Evolutionary conservation across 2,888 invertebrate genomes (phyloP).

Genomic region (Caenorhabditis wallacei): DNA sequence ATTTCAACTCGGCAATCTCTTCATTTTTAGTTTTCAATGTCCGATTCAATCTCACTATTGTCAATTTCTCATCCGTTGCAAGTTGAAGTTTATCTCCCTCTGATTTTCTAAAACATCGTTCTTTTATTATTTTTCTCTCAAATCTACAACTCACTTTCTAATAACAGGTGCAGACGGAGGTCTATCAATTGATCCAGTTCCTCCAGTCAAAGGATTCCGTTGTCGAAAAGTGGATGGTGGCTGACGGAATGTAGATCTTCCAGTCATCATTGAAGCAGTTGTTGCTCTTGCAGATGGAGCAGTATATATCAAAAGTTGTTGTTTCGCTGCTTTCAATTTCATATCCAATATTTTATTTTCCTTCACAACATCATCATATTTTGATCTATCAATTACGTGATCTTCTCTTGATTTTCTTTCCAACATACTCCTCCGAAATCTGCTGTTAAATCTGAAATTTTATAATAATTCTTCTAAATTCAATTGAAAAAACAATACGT

Average conservation of each 20-base stretch:
- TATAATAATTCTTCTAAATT: too few relatives aligned
- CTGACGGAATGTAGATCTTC: conserved; percentile 68
- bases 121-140: background rate
- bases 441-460: conserved; percentile 71
- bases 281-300: conserved; percentile 74
- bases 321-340: conserved; percentile 77
- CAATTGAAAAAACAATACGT: conserved; percentile 66
- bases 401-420: conserved; percentile 62
- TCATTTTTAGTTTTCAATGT: conserved; percentile 69
- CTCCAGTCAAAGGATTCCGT: conserved; percentile 29
- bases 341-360: conserved; percentile 69
- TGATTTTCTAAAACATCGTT: conserved; percentile 32
- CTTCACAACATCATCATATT: conserved; percentile 67
- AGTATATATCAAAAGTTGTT: conserved; percentile 80
- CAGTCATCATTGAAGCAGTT: conserved; percentile 73
- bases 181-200: conserved; percentile 54
- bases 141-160: conserved; percentile 44
- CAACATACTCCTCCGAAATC: conserved; percentile 66
- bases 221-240: conserved; percentile 54
- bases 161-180: conserved; percentile 16
- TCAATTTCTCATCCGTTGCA: conserved; percentile 71
- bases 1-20: conserved; percentile 67
- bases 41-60: conserved; percentile 73
- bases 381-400: conserved; percentile 62
- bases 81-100: conserved; percentile 49